Evolutionary conservation across 2,797 vertebrate species (phyloP), one percentile per base, ranked within the genome.

Genomic region (Propithecus perrieri): DNA sequence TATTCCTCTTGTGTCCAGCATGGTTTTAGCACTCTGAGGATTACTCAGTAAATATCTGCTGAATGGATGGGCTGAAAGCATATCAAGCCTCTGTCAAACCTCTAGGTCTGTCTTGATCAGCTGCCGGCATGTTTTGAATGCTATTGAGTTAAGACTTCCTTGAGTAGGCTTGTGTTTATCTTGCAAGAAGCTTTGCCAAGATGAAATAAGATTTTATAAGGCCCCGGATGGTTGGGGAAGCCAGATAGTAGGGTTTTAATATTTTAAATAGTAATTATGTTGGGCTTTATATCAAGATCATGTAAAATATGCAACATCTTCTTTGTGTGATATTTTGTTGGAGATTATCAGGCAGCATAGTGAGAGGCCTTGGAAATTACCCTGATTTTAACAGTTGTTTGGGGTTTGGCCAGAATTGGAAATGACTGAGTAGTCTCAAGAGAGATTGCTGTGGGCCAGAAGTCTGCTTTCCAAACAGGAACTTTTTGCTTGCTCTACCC

Each of bases 151-250:
- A 96, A 79, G 69, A 94, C 57, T 96, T 97, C 85, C 85, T 97
- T 94, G 87, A 92, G 76, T 84, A 92, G 92, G 75, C 50, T 91
- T 96, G 76, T 97, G 74, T 98, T 98, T 96, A 94, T 96, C 92
- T 95, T 97, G 59, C 48, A 95, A 88, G 65, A 92, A 97, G 35
- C 38, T 74, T 92, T 91, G 95, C 96, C 71, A 91, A 92, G 81
- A 91, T 72, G 85, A 96, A 96, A 92, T 97, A 72, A 94, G 81
- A 96, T 95, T 96, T 96, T 81, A 50, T 95, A 83, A 96, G 88
- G 71, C 79, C 78, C n/a, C 11, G 35, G 67, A 59, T 95, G 90
- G 59, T 59, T 97, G 38, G 11, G 26, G 63, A 84, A 96, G n/a
- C 87, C 50, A 65, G 55, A 57, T 79, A 61, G 50, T 71, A 90